These are phyloP conservation scores for Parnassius smintheus DNA, from an alignment of 2,888 invertebrate species.

Conservation along the genomic window DNA sequence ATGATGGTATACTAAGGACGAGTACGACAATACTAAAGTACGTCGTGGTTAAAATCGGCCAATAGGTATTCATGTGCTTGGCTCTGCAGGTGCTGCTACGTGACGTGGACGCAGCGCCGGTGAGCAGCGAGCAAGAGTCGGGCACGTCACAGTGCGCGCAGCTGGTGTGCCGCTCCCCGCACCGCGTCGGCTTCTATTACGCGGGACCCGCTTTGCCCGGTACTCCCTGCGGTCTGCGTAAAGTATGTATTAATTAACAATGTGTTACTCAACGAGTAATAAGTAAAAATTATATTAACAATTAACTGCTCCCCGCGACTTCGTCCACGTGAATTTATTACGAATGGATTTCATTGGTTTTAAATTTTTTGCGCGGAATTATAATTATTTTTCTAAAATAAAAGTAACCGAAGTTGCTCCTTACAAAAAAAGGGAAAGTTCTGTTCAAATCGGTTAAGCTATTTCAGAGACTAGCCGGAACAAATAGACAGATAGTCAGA, in stretches of 20 bases:
- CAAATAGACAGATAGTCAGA: too few relatives aligned
- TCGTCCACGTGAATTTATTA: too few relatives aligned
- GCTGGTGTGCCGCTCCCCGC: constrained; percentile 86
- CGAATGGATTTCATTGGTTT: too few relatives aligned
- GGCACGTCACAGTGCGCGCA: constrained; percentile 79
- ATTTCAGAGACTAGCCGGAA: too few relatives aligned
- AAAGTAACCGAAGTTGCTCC: too few relatives aligned
- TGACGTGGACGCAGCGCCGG: constrained; percentile 84
- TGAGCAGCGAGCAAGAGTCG: constrained; percentile 66
- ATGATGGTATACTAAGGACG: too few relatives aligned
- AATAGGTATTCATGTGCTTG: background rate
- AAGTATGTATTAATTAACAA: constrained; percentile 48
- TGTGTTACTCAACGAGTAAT: background rate
- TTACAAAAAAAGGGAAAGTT: too few relatives aligned
- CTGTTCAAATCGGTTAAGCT: too few relatives aligned
- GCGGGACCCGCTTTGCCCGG: constrained; percentile 92
- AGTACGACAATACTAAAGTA: background rate
- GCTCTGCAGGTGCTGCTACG: constrained; percentile 75
- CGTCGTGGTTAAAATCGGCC: background rate
- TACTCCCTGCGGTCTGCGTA: constrained; percentile 84
- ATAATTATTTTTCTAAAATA: too few relatives aligned
- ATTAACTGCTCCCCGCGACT: too few relatives aligned
- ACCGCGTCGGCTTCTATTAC: constrained; percentile 86
- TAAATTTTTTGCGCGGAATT: too few relatives aligned
- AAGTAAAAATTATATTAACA: background rate